Evolutionary conservation across 92 coral and sea anemone genomes (phyloP).

Genomic region (Bergia sp.): DNA sequence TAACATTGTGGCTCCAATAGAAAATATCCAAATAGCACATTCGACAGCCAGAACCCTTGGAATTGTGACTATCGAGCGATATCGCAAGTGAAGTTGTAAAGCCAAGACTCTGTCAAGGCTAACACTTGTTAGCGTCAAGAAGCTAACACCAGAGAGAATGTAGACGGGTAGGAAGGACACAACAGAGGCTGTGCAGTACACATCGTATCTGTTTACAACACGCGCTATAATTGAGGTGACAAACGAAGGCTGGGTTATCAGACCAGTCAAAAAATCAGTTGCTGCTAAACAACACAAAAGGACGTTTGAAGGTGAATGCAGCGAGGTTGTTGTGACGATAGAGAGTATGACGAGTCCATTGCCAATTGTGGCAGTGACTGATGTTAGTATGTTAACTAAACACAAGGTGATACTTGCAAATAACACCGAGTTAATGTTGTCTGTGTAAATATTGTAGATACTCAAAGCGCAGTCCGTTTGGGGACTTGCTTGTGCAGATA

Average conservation of each 20-base stretch:
- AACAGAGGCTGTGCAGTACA: constrained; percentile 28
- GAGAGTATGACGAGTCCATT: constrained; percentile 16
- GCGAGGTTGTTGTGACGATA: not conserved
- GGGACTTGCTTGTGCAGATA: not conserved
- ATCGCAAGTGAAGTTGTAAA: constrained; percentile 27
- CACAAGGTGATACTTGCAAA: not conserved
- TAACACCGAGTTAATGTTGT: constrained; percentile 10
- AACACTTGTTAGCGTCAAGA: constrained; percentile 19
- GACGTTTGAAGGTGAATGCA: constrained; percentile 33
- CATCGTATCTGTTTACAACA: not conserved
- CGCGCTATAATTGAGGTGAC: constrained; percentile 12
- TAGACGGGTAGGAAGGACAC: constrained; percentile 32
- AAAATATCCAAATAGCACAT: not conserved
- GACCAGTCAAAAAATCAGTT: constrained; percentile 28
- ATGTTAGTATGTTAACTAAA: constrained; percentile 15
- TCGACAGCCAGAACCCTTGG: constrained; percentile 1
- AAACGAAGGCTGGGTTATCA: constrained; percentile 33
- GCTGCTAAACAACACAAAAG: constrained; percentile 18
- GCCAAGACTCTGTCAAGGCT: constrained; percentile 30
- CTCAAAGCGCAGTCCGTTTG: constrained; percentile 21
- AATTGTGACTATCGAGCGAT: constrained; percentile 12
- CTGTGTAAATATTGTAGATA: constrained; percentile 33
- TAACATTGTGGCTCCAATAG: too few species aligned
- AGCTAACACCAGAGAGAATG: constrained; percentile 37
- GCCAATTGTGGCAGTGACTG: constrained; percentile 8